Conservation (phyloP, 1,140 invertebrate species). For the Trinorchestia longiramus region DNA sequence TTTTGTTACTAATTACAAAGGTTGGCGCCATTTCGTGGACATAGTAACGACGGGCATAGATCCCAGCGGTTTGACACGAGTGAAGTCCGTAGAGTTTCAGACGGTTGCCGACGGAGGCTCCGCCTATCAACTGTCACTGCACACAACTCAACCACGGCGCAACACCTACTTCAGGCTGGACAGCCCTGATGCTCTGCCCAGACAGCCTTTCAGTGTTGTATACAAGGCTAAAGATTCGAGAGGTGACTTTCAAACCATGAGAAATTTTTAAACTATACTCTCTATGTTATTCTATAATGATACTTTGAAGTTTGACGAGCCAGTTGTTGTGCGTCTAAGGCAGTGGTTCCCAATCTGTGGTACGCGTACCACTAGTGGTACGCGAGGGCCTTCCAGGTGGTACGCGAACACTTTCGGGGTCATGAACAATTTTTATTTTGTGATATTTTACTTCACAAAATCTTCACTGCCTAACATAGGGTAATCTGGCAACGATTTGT, state of each 20-base stretch:
- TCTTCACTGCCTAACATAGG: too few relatives aligned
- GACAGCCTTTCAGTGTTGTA: background rate
- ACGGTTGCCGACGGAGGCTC: background rate
- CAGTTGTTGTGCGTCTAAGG: too few relatives aligned
- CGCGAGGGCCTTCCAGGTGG: too few relatives aligned
- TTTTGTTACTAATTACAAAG: background rate
- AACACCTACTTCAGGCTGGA: slow-evolving; percentile 28
- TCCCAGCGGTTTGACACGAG: background rate
- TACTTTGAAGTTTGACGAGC: too few relatives aligned
- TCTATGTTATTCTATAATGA: too few relatives aligned
- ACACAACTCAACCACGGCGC: background rate
- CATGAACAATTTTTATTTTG: too few relatives aligned
- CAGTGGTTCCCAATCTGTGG: too few relatives aligned
- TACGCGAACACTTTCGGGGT: too few relatives aligned
- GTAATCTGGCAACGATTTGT: too few relatives aligned
- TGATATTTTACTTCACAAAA: too few relatives aligned
- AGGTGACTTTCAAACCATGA: background rate
- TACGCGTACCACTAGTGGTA: too few relatives aligned
- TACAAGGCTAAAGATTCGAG: background rate
- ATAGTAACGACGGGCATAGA: background rate
- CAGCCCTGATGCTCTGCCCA: background rate
- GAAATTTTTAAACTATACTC: background rate
- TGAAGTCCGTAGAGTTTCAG: slow-evolving; percentile 12
- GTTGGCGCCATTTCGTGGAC: background rate
- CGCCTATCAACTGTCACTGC: background rate